Evolutionary conservation across 1,140 invertebrate species (phyloP).

Genomic region (Euglossa dilemma): DNA sequence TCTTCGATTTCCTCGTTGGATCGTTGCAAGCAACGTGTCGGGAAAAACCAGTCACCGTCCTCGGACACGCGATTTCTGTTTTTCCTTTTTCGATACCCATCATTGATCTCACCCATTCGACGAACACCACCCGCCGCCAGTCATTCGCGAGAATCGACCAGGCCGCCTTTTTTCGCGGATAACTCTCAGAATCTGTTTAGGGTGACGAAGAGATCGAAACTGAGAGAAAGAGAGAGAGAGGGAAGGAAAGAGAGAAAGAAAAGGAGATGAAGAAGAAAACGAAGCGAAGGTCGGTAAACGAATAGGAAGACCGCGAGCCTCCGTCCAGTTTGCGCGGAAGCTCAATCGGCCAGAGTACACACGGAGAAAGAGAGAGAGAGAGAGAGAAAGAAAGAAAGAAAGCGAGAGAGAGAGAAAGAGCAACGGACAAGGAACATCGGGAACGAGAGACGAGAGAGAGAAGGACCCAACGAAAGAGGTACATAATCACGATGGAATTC

Average conservation of each 20-base stretch:
- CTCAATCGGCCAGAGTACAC: background rate
- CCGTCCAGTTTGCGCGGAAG: background rate
- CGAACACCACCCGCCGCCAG: too few species aligned
- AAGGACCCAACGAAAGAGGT: slow-evolving; percentile 22
- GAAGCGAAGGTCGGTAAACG: background rate
- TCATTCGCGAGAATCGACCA: background rate
- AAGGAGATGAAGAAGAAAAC: background rate
- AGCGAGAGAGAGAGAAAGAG: background rate
- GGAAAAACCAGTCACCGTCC: too few species aligned
- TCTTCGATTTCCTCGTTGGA: background rate
- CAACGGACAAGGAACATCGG: background rate
- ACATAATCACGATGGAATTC: slow-evolving; percentile 23
- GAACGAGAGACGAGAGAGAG: background rate
- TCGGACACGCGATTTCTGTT: too few species aligned
- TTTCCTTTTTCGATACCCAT: too few species aligned
- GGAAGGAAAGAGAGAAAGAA: background rate
- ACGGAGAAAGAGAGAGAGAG: too few species aligned
- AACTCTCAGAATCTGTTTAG: slow-evolving; percentile 59
- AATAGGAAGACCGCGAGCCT: background rate
- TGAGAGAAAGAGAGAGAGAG: slow-evolving; percentile 3
- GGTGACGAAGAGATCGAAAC: slow-evolving; percentile 33
- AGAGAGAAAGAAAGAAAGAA: too few species aligned
- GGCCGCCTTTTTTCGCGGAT: slow-evolving; percentile 27
- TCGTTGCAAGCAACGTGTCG: too few species aligned
- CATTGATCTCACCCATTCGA: too few species aligned